Evolutionary conservation across 1,140 invertebrate genomes (phyloP).

Genomic region (Zeugodacus cucurbitae): DNA sequence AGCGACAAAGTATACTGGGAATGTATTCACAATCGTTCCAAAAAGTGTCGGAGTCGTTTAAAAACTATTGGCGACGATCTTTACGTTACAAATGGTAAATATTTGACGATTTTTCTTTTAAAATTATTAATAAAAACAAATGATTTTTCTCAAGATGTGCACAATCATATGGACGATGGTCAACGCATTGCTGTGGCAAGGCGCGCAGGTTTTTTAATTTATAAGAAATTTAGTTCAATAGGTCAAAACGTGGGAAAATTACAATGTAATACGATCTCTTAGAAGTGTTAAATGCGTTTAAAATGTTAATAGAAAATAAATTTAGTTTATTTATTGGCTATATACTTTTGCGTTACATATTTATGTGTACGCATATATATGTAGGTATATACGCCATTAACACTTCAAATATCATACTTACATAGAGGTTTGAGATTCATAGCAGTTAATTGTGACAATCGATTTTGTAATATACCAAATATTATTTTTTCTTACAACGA

Average conservation of each 20-base stretch:
- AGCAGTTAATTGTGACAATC: too few species aligned
- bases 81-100: slow-evolving; percentile 63
- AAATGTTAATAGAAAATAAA: too few species aligned
- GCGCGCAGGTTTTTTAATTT: slow-evolving; percentile 56
- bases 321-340: background rate
- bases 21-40: slow-evolving; percentile 63
- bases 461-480: too few species aligned
- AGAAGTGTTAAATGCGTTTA: background rate
- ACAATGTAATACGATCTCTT: background rate
- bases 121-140: background rate
- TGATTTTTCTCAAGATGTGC: slow-evolving; percentile 53
- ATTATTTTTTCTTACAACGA: too few species aligned
- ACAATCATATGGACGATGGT: slow-evolving; percentile 59
- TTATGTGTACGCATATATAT: background rate
- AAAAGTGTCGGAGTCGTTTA: slow-evolving; percentile 62
- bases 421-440: too few species aligned
- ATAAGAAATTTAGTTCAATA: slow-evolving; percentile 56
- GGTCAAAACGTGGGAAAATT: slow-evolving; percentile 9
- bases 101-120: background rate
- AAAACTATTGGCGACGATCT: slow-evolving; percentile 65
- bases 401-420: too few species aligned
- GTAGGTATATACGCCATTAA: background rate
- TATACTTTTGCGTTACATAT: background rate
- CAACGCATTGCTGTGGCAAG: slow-evolving; percentile 57
- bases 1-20: slow-evolving; percentile 64